These are phyloP conservation scores for Scaeva pyrastri DNA, from an alignment of 2,888 invertebrate species.

Conservation along the genomic window DNA sequence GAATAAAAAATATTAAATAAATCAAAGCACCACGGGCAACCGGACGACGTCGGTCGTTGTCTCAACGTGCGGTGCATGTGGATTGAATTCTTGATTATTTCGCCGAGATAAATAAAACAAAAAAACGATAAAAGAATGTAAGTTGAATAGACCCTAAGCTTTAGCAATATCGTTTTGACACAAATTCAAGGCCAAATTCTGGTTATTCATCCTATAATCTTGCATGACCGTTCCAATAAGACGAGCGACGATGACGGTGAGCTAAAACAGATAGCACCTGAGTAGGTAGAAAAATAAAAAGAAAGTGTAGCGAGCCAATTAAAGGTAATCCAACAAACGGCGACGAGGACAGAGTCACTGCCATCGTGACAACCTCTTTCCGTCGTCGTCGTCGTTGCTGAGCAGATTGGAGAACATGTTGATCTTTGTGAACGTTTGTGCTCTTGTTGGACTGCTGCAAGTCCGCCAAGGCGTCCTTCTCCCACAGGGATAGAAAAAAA, in stretches of 20 bases:
- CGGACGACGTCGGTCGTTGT: neutral
- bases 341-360: conserved; percentile 1
- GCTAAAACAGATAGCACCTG: neutral
- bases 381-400: neutral
- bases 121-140: conserved; percentile 24
- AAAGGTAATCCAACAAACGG: conserved; percentile 15
- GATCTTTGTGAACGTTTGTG: neutral
- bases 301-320: conserved; percentile 51
- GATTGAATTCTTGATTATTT: neutral
- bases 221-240: conserved; percentile 3
- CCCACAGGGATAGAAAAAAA: conserved; percentile 16
- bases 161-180: neutral
- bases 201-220: conserved; percentile 11
- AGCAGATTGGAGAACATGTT: neutral
- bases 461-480: conserved; percentile 3
- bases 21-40: conserved; percentile 28
- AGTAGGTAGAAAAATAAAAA: conserved; percentile 9
- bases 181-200: conserved; percentile 21
- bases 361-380: conserved; percentile 1
- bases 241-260: neutral
- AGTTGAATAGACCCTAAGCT: conserved; percentile 23
- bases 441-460: neutral
- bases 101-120: neutral
- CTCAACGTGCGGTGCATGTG: neutral
- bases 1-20: conserved; percentile 9